phyloP scores from a whole-genome alignment of 1,140 invertebrate species.

The Nephila pilipes region DNA sequence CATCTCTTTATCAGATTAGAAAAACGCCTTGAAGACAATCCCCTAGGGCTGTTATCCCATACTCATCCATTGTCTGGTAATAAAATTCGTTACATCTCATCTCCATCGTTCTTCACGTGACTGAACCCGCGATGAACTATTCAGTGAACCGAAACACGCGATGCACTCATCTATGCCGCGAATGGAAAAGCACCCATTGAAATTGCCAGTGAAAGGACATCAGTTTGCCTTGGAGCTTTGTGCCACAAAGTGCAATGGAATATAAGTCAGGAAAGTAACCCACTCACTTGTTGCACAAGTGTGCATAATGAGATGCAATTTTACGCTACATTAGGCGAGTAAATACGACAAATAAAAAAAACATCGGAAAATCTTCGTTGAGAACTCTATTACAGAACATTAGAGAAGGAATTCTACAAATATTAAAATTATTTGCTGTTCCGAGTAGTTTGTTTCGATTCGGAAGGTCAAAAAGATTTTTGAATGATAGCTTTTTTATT shows the following conservation, averaged over 20 bases:
- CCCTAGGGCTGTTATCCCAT: background rate
- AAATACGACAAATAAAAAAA: slow-evolving; percentile 8
- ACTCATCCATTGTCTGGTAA: slow-evolving; percentile 44
- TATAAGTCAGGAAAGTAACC: slow-evolving; percentile 62
- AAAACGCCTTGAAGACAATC: background rate
- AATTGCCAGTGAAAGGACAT: slow-evolving; percentile 33
- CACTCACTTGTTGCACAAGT: slow-evolving; percentile 1
- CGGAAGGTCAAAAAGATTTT: background rate
- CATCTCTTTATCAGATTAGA: background rate
- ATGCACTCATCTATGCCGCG: slow-evolving; percentile 8
- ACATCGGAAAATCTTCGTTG: background rate
- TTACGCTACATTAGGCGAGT: slow-evolving; percentile 74
- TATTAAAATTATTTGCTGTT: background rate
- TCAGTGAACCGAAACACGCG: slow-evolving; percentile 45
- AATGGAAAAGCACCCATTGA: slow-evolving; percentile 17
- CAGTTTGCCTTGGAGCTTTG: slow-evolving; percentile 47
- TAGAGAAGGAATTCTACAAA: background rate
- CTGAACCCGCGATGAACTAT: slow-evolving; percentile 18
- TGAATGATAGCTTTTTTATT: background rate
- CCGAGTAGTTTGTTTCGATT: background rate
- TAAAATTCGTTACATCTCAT: slow-evolving; percentile 45
- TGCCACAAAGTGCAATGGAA: slow-evolving; percentile 10
- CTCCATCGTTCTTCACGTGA: slow-evolving; percentile 18
- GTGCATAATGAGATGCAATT: background rate
- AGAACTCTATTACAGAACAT: background rate